Base-by-base conservation (phyloP, 2,888 invertebrate genomes). In the Caenorhabditis afra region DNA sequence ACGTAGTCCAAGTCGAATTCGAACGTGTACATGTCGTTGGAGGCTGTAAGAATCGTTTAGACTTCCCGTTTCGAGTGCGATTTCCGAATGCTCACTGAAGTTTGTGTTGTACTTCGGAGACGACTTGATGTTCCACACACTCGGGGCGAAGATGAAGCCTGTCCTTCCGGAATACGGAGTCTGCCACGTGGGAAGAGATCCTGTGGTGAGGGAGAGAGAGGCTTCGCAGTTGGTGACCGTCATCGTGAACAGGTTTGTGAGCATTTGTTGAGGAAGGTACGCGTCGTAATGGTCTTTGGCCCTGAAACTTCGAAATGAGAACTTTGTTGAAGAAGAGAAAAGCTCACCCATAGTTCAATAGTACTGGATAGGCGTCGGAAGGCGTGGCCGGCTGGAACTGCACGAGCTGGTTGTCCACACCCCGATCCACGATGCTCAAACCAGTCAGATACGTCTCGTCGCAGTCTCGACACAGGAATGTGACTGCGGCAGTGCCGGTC, bases 161-260 rank as follows among this genome's bases (percentile, higher is more conserved):
- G 11, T 53, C 45, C 70, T 70, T 45, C 70, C 70, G 5, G 53
- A 18, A 39, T 12, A 45, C 2, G 55, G 61, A 14, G 20, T 1
- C 1, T 50, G 35, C 70, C 70, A 70, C 8, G 14, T 23, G 18
- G 18, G 20, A 11, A 37, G 7, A 37, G 59, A 52, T n/a, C 53
- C 53, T 20, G 62, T 3, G 16, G 37, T 7, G 7, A 70, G 20
- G 3, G 20, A 5, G 35, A 62, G 7, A 16, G 16, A 10, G 18
- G 62, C 41, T 2, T 53, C 55, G 20, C 41, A 41, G 23, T 61
- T 61, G 12, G 50, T 47, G 22, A 35, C 52, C 1, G 23, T 18
- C 62, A 70, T 47, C 14, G 70, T 70, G 53, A 70, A 70, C 11
- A 45, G 52, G 18, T 70, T 62, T 0, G 44, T 45, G 8, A 41